phyloP scores from a whole-genome alignment of 2,888 invertebrate genomes.

The Sinodicranocentrus sp. region DNA sequence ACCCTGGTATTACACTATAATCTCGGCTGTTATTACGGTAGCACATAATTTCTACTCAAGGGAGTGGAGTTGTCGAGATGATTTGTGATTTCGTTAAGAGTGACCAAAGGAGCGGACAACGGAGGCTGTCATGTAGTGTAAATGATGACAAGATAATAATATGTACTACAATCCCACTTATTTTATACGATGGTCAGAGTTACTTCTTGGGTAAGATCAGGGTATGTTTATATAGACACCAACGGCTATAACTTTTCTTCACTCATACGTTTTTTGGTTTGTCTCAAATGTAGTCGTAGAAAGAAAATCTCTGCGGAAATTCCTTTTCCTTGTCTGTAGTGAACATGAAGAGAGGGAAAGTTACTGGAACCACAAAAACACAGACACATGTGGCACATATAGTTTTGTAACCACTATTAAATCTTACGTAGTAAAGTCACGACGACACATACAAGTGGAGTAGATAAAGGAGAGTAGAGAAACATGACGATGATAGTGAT shows the following conservation, averaged over 20 bases:
- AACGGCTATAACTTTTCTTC: background rate
- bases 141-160: slow-evolving; percentile 51
- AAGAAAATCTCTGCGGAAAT: slow-evolving; percentile 53
- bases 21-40: background rate
- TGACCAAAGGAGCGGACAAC: background rate
- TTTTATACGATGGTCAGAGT: background rate
- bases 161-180: slow-evolving; percentile 23
- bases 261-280: too few species aligned
- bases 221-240: background rate
- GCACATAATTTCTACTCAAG: background rate
- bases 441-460: background rate
- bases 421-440: slow-evolving; percentile 4
- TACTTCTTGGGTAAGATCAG: slow-evolving; percentile 21
- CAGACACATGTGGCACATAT: background rate
- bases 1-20: background rate
- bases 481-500: background rate
- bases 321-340: background rate
- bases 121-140: slow-evolving; percentile 22
- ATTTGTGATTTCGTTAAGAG: slow-evolving; percentile 2
- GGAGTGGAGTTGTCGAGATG: too few species aligned
- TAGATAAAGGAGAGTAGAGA: background rate
- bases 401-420: slow-evolving; percentile 24
- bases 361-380: slow-evolving; percentile 17
- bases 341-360: background rate
- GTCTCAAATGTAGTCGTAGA: slow-evolving; percentile 27